Evolutionary conservation across 2,113 vertebrate species (phyloP).

Genomic region (Thalassoma bifasciatum): DNA sequence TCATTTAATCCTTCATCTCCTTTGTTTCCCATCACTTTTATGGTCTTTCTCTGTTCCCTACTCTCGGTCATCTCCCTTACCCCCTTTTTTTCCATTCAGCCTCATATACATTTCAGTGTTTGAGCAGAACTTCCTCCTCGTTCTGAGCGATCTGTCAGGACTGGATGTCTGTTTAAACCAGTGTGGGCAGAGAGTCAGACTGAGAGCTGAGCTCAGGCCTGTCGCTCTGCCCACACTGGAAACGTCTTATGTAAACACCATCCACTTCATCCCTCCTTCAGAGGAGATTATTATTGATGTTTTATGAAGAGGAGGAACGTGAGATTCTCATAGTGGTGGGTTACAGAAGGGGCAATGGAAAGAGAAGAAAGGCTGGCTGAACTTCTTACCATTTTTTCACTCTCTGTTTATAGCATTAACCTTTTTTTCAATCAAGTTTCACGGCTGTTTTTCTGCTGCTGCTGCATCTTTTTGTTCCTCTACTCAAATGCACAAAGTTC

Average conservation of each 20-base stretch:
- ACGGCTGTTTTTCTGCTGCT: neutral
- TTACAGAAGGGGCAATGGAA: constrained; percentile 33
- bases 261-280: constrained; percentile 50
- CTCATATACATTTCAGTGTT: constrained; percentile 36
- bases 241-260: constrained; percentile 71
- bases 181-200: constrained; percentile 65
- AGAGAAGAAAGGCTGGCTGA: neutral
- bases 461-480: neutral
- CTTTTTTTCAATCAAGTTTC: neutral
- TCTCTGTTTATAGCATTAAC: neutral
- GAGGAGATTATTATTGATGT: constrained; percentile 55
- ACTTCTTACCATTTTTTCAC: neutral
- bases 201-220: constrained; percentile 46
- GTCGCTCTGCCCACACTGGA: constrained; percentile 68
- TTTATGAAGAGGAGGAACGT: constrained; percentile 51
- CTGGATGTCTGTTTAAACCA: constrained; percentile 57
- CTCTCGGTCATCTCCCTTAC: neutral
- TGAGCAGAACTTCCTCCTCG: constrained; percentile 41
- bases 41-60: neutral
- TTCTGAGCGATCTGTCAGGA: constrained; percentile 52
- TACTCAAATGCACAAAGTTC: neutral
- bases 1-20: neutral
- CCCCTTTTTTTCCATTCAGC: neutral
- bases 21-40: neutral
- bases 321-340: constrained; percentile 45